Evolutionary conservation across 2,113 vertebrate genomes (phyloP).

Genomic region (Ictalurus punctatus): DNA sequence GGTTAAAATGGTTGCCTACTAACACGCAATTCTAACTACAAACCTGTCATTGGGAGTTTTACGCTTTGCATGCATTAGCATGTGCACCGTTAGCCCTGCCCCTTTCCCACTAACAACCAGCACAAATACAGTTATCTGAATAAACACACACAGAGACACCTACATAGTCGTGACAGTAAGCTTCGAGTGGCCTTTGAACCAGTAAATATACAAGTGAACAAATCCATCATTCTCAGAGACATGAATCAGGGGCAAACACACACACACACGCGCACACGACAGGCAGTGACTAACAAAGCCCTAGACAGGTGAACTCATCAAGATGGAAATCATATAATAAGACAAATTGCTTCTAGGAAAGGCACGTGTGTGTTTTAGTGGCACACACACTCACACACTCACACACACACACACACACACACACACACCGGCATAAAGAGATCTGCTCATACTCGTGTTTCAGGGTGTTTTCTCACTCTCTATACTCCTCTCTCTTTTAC

Average conservation of each 20-base stretch:
- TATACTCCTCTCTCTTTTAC: not conserved
- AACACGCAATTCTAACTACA: not conserved
- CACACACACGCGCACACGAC: not conserved
- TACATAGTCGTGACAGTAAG: not conserved
- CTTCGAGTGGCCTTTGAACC: not conserved
- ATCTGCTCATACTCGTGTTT: conserved; percentile 12
- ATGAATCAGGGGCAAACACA: conserved; percentile 32
- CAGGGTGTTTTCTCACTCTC: not conserved
- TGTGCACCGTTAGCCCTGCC: not conserved
- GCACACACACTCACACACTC: not conserved
- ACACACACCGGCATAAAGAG: not conserved
- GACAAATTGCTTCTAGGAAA: conserved; percentile 25
- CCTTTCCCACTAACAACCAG: not conserved
- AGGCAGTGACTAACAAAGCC: conserved; percentile 27
- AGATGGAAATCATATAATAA: conserved; percentile 41
- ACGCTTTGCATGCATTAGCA: not conserved
- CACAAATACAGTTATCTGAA: not conserved
- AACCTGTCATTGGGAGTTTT: not conserved
- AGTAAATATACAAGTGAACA: conserved; percentile 15
- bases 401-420: not conserved
- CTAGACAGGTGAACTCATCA: conserved; percentile 40
- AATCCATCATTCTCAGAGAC: not conserved
- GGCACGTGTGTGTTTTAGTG: not conserved
- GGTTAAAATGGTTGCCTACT: not conserved
- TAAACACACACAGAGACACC: not conserved